These are phyloP conservation scores for Heliconius charithonia DNA, from an alignment of 2,888 invertebrate genomes.

Conservation along the genomic window DNA sequence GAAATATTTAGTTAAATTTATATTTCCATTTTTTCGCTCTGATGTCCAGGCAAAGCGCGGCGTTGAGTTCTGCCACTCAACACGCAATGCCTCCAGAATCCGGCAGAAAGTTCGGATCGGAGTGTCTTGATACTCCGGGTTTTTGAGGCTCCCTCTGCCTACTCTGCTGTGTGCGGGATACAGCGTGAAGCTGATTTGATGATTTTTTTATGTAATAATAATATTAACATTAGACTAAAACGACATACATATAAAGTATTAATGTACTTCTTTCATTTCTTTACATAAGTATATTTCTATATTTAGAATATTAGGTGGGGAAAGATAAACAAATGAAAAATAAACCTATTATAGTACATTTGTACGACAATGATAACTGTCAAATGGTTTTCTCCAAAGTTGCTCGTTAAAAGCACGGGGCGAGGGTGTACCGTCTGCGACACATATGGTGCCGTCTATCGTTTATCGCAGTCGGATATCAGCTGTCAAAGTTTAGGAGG, in stretches of 20 bases:
- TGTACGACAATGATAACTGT: too few species aligned
- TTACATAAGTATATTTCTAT: neutral
- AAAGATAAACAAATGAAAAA: neutral
- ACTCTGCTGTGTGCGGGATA: too few species aligned
- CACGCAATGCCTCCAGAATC: too few species aligned
- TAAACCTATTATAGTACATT: neutral
- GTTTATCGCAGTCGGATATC: constrained; percentile 74
- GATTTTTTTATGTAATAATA: too few species aligned
- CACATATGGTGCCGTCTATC: constrained; percentile 69
- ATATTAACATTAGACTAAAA: neutral
- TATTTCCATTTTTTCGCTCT: too few species aligned
- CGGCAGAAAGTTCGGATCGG: too few species aligned
- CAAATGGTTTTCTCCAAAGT: constrained; percentile 6
- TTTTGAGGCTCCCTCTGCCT: too few species aligned
- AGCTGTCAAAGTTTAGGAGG: constrained; percentile 68
- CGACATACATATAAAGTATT: neutral
- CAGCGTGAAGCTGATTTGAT: too few species aligned
- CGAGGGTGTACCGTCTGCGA: constrained; percentile 51
- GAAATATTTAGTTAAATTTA: too few species aligned
- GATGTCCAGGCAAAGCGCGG: too few species aligned
- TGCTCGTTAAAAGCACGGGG: constrained; percentile 35
- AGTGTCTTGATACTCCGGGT: too few species aligned
- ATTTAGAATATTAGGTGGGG: neutral
- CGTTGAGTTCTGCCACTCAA: too few species aligned
- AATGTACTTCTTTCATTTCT: neutral